Evolutionary conservation across 2,113 vertebrate species (phyloP).

Genomic region (Leucopsar rothschildi): DNA sequence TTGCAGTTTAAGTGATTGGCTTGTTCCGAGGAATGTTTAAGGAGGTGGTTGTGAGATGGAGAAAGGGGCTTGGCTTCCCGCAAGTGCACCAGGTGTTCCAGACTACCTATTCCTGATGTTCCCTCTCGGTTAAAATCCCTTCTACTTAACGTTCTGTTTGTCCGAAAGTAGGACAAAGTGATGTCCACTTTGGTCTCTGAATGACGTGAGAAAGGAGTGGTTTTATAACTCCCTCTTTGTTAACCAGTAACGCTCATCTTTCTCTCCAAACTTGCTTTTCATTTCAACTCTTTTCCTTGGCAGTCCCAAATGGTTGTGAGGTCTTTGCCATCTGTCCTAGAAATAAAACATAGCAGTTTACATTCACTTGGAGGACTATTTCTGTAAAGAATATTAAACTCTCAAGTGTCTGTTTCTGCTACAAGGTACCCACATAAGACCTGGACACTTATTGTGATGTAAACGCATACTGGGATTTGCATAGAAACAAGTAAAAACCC

Average conservation of each 20-base stretch:
- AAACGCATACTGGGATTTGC: not conserved
- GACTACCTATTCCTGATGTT: accelerated
- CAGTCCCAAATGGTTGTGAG: not conserved
- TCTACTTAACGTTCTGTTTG: not conserved
- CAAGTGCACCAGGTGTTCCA: not conserved
- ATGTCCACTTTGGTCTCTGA: not conserved
- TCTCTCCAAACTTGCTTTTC: not conserved
- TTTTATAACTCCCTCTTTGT: not conserved
- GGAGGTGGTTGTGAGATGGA: not conserved
- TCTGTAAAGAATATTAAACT: not conserved
- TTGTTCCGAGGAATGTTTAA: not conserved
- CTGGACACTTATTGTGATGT: not conserved
- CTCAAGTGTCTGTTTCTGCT: not conserved
- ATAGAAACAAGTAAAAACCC: not conserved
- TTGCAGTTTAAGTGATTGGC: not conserved
- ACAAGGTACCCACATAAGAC: not conserved
- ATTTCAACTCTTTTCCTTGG: not conserved
- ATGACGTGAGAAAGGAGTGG: not conserved
- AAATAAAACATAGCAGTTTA: not conserved
- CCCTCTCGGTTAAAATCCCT: not conserved
- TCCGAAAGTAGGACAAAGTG: not conserved
- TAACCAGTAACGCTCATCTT: not conserved
- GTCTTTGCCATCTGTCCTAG: not conserved
- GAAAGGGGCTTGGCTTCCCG: not conserved
- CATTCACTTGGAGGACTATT: not conserved